A percentile compares a stretch with the other conserved stretches of the same genome.
phyloP scores from a whole-genome alignment of 2,888 invertebrate species.

The Epicampocera succincta region DNA sequence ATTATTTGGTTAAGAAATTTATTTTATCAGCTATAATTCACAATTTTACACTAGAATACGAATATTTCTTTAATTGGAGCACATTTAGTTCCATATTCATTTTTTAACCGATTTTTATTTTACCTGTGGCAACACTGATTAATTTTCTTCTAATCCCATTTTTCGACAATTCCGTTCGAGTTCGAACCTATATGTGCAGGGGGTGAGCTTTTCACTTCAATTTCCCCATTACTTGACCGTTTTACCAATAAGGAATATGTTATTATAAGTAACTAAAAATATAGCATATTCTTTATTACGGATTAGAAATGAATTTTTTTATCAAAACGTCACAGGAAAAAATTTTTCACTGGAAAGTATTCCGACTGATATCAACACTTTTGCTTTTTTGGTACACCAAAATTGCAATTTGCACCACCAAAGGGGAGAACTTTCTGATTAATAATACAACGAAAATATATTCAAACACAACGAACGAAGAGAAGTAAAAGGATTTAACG shows the following conservation, averaged over 20 bases:
- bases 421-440: constrained; percentile 73
- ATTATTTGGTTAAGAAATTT: too few species aligned
- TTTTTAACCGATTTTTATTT: constrained; percentile 29
- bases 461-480: constrained; percentile 60
- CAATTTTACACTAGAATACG: too few species aligned
- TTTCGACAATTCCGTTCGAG: constrained; percentile 61
- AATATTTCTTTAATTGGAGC: too few species aligned
- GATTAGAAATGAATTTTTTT: constrained; percentile 23
- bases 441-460: constrained; percentile 71
- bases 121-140: constrained; percentile 57
- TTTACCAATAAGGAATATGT: constrained; percentile 12
- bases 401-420: constrained; percentile 80
- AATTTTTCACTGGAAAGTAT: constrained; percentile 46
- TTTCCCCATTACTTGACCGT: constrained; percentile 28
- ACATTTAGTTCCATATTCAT: background rate
- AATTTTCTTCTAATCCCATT: constrained; percentile 57
- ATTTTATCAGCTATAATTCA: too few species aligned
- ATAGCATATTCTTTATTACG: constrained; percentile 7
- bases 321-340: constrained; percentile 60
- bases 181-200: constrained; percentile 54
- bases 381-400: constrained; percentile 81
- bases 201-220: constrained; percentile 55
- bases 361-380: constrained; percentile 72
- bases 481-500: constrained; percentile 61
- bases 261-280: constrained; percentile 30